Conservation (phyloP, 2,888 invertebrate genomes). For the Sarcophaga caerulescens region DNA sequence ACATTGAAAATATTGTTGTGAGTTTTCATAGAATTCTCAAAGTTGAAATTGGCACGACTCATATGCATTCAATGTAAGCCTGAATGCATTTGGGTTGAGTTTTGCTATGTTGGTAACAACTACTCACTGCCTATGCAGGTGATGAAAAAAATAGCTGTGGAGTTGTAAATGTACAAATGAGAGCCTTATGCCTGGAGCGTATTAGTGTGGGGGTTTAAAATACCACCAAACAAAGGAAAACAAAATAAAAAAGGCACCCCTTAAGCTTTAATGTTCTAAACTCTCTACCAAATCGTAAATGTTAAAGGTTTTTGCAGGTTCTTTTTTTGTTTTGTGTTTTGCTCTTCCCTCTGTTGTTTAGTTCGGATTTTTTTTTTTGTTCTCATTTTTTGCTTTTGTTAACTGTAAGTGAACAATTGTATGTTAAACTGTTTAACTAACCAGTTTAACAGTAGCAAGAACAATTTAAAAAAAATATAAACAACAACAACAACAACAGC, state of each 20-base stretch:
- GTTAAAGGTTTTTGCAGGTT: constrained; percentile 3
- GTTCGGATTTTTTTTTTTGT: constrained; percentile 24
- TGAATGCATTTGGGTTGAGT: too few relatives aligned
- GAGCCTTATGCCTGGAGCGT: not conserved
- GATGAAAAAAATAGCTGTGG: too few relatives aligned
- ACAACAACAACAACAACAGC: constrained; percentile 54
- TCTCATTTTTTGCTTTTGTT: constrained; percentile 24
- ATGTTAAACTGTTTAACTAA: constrained; percentile 66
- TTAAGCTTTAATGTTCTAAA: constrained; percentile 51
- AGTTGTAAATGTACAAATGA: too few relatives aligned
- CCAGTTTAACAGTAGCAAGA: constrained; percentile 59
- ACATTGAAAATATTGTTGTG: too few relatives aligned
- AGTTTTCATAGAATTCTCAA: too few relatives aligned
- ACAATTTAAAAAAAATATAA: constrained; percentile 36
- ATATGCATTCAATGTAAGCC: too few relatives aligned
- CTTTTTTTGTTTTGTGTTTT: constrained; percentile 10
- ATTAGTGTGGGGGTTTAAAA: not conserved
- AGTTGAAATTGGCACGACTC: too few relatives aligned
- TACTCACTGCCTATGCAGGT: too few relatives aligned
- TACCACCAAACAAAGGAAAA: not conserved
- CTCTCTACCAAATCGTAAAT: constrained; percentile 36
- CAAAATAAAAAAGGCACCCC: constrained; percentile 32
- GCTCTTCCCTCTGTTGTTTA: not conserved
- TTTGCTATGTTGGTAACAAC: too few relatives aligned
- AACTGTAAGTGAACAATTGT: constrained; percentile 66